Conservation (phyloP, 2,888 invertebrate species). For the Tetragonisca angustula region DNA sequence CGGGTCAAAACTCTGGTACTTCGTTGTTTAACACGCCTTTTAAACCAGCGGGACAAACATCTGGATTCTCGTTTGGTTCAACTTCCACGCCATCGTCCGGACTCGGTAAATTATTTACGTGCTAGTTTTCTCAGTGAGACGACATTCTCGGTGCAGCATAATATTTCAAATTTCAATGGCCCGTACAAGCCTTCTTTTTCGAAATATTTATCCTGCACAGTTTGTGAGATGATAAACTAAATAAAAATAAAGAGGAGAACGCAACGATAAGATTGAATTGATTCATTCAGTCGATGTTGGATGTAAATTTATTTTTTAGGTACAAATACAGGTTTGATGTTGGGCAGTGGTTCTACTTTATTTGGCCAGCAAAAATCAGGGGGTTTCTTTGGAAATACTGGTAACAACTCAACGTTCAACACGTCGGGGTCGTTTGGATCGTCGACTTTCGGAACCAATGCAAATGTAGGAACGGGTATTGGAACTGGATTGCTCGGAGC, state of each 20-base stretch:
- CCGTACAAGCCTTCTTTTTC: no score
- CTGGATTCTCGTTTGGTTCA: conserved; percentile 82
- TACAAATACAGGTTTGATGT: conserved; percentile 82
- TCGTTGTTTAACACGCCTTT: conserved; percentile 84
- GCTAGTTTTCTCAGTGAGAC: background rate
- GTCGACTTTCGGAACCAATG: conserved; percentile 81
- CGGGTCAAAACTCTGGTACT: conserved; percentile 81
- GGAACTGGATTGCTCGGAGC: conserved; percentile 76
- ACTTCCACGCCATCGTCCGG: conserved; percentile 78
- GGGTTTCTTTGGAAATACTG: conserved; percentile 85
- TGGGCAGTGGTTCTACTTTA: conserved; percentile 75
- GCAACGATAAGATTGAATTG: background rate
- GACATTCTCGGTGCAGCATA: background rate
- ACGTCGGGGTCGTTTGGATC: conserved; percentile 81
- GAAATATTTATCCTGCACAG: background rate
- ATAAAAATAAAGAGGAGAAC: background rate
- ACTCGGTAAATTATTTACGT: conserved; percentile 67
- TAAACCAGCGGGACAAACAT: conserved; percentile 82
- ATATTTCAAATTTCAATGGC: background rate
- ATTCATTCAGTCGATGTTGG: background rate
- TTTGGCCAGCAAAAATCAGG: conserved; percentile 84
- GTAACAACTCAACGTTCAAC: conserved; percentile 84
- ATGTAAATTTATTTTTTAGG: conserved; percentile 41
- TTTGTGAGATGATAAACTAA: background rate
- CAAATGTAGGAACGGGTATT: conserved; percentile 70